phyloP scores from a whole-genome alignment of 2,888 invertebrate genomes.

The Caenorhabditis sp. region DNA sequence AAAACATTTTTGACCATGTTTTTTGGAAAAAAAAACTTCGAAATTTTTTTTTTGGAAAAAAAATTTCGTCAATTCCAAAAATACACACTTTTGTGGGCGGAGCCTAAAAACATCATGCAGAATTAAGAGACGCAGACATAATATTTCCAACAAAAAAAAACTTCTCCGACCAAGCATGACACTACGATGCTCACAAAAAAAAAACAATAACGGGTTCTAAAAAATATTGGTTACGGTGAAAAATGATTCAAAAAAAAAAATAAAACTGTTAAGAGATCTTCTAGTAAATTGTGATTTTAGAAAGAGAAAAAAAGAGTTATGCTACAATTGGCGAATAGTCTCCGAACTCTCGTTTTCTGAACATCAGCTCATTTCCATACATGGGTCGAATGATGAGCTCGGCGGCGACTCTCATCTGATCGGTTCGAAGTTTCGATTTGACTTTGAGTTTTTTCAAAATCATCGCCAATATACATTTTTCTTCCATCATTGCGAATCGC shows the following conservation, averaged over 20 bases:
- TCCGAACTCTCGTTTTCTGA: slow-evolving; percentile 40
- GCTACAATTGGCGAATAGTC: slow-evolving; percentile 31
- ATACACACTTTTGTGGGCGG: too few species aligned
- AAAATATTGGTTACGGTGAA: neutral
- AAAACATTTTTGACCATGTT: too few species aligned
- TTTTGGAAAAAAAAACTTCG: too few species aligned
- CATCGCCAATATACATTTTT: slow-evolving; percentile 65
- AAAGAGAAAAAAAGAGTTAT: neutral
- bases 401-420: slow-evolving; percentile 68
- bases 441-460: slow-evolving; percentile 62
- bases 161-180: too few species aligned
- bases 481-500: slow-evolving; percentile 70
- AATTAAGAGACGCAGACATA: too few species aligned
- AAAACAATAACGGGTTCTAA: too few species aligned
- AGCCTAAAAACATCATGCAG: too few species aligned
- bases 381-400: slow-evolving; percentile 70
- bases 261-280: neutral
- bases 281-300: too few species aligned
- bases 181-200: too few species aligned
- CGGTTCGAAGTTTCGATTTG: slow-evolving; percentile 61
- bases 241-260: neutral
- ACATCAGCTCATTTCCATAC: slow-evolving; percentile 62
- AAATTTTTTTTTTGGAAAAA: too few species aligned
- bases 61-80: too few species aligned
- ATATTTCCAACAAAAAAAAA: too few species aligned